phyloP scores from a whole-genome alignment of 2,113 vertebrate genomes.

The Mastomys natalensis region DNA sequence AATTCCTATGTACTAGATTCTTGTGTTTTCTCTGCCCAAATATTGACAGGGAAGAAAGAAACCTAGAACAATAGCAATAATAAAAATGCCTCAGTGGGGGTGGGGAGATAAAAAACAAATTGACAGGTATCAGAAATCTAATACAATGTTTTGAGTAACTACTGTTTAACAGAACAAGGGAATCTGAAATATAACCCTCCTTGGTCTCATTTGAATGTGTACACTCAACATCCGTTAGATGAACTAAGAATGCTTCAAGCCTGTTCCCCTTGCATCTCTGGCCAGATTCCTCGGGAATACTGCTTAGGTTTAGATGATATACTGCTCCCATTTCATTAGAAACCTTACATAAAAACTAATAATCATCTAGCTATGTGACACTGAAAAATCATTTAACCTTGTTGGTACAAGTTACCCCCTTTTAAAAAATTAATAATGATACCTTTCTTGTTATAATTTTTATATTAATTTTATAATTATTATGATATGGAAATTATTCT shows the following conservation, averaged over 20 bases:
- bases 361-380: neutral
- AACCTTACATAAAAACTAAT: neutral
- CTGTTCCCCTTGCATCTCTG: neutral
- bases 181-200: neutral
- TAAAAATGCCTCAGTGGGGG: neutral
- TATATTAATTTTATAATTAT: too few species aligned
- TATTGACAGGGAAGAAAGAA: neutral
- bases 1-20: neutral
- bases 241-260: neutral
- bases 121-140: neutral
- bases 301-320: neutral
- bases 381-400: neutral
- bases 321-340: neutral
- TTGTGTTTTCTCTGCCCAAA: neutral
- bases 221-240: neutral
- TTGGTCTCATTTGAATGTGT: neutral
- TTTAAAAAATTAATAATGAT: neutral
- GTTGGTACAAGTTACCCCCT: neutral
- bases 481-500: neutral
- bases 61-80: neutral
- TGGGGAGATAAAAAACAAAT: neutral
- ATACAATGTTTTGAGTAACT: neutral
- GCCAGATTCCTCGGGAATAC: neutral
- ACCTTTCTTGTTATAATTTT: neutral
- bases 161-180: neutral